Evolutionary conservation across 1,140 invertebrate species (phyloP).

Genomic region (Dufourea novaeangliae): DNA sequence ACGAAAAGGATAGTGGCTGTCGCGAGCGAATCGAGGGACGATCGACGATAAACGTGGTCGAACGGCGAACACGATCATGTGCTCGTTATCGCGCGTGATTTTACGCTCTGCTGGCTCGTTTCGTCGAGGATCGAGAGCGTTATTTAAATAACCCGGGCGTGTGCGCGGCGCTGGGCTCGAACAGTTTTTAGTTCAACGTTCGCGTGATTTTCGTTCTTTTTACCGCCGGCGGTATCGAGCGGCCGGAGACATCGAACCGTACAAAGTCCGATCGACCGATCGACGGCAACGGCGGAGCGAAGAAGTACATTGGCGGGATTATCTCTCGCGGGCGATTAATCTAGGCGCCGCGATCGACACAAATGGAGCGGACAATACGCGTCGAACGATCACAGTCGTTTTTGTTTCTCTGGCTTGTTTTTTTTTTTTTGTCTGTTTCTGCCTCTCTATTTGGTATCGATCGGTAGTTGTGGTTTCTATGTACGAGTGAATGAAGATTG

Average conservation of each 20-base stretch:
- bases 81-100: neutral
- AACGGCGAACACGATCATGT: neutral
- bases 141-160: neutral
- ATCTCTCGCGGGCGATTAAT: slow-evolving; percentile 38
- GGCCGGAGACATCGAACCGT: slow-evolving; percentile 35
- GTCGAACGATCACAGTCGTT: neutral
- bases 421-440: no score
- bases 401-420: no score
- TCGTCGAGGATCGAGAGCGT: neutral
- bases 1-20: neutral
- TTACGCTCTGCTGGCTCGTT: neutral
- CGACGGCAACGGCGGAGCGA: neutral
- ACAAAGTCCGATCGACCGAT: slow-evolving; percentile 41
- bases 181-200: neutral
- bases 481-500: no score
- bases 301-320: slow-evolving; percentile 17
- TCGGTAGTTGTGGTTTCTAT: no score
- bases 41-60: neutral
- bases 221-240: neutral
- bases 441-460: no score
- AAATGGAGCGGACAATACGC: slow-evolving; percentile 25
- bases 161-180: neutral
- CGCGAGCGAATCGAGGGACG: neutral
- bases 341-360: slow-evolving; percentile 19
- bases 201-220: slow-evolving; percentile 49